These are phyloP conservation scores for Lasioglossum malachurum DNA, from an alignment of 2,888 invertebrate species.

Conservation along the genomic window DNA sequence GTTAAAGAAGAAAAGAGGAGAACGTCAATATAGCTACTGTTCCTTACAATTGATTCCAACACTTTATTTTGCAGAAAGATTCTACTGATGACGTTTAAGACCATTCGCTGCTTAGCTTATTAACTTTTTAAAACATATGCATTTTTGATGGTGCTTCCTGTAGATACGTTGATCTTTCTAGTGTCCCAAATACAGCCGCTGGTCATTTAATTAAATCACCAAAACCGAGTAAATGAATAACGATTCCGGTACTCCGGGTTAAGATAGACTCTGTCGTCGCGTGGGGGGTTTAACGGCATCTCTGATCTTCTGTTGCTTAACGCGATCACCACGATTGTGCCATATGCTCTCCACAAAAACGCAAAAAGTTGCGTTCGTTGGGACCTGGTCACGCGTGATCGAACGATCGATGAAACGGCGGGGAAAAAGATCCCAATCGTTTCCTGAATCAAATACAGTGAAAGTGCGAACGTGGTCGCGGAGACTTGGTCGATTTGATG, in stretches of 20 bases:
- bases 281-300: not conserved
- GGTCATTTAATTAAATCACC: not conserved
- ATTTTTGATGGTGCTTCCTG: too few relatives aligned
- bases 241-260: not conserved
- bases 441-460: conserved; percentile 56
- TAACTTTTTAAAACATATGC: too few relatives aligned
- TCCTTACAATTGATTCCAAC: too few relatives aligned
- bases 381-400: not conserved
- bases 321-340: conserved; percentile 8
- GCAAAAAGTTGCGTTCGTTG: not conserved
- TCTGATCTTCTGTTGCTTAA: not conserved
- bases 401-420: not conserved
- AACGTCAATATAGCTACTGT: too few relatives aligned
- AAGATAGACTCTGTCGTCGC: not conserved
- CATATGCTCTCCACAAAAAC: conserved; percentile 11
- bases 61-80: too few relatives aligned
- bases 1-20: too few relatives aligned
- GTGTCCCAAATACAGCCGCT: too few relatives aligned
- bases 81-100: too few relatives aligned
- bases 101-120: too few relatives aligned
- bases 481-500: conserved; percentile 43
- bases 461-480: conserved; percentile 58
- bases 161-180: too few relatives aligned
- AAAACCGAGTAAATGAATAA: not conserved
- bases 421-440: conserved; percentile 24